phyloP scores from a whole-genome alignment of 2,888 invertebrate species.

The Pterostichus madidus region DNA sequence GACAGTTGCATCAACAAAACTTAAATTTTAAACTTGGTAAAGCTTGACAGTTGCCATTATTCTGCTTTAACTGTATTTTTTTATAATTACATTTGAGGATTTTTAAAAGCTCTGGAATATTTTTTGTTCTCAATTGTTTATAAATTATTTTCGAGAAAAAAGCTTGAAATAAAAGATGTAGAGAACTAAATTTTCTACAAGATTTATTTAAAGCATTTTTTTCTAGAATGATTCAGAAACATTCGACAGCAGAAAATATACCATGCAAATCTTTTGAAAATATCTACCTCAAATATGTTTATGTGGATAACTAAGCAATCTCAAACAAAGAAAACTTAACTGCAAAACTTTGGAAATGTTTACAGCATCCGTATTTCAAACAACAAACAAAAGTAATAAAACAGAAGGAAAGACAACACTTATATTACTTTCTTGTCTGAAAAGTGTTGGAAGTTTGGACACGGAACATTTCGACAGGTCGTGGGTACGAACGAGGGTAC shows the following conservation, averaged over 20 bases:
- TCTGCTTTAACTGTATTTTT: conserved; percentile 2
- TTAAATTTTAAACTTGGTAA: too few relatives aligned
- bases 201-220: too few relatives aligned
- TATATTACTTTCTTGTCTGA: conserved; percentile 36
- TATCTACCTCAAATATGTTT: conserved; percentile 19
- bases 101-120: too few relatives aligned
- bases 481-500: background rate
- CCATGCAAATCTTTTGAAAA: background rate
- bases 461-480: conserved; percentile 33
- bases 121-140: too few relatives aligned
- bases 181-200: too few relatives aligned
- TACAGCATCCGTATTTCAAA: conserved; percentile 42
- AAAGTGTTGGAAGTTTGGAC: conserved; percentile 2
- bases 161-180: too few relatives aligned
- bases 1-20: too few relatives aligned
- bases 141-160: too few relatives aligned
- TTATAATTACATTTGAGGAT: conserved; percentile 2
- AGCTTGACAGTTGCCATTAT: too few relatives aligned
- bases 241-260: too few relatives aligned
- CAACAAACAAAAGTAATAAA: conserved; percentile 50
- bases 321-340: conserved; percentile 31
- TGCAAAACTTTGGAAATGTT: conserved; percentile 41
- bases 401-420: conserved; percentile 28
- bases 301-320: conserved; percentile 13
- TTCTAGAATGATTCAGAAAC: too few relatives aligned